phyloP scores from a whole-genome alignment of 2,888 invertebrate genomes.

The Troilus luridus region DNA sequence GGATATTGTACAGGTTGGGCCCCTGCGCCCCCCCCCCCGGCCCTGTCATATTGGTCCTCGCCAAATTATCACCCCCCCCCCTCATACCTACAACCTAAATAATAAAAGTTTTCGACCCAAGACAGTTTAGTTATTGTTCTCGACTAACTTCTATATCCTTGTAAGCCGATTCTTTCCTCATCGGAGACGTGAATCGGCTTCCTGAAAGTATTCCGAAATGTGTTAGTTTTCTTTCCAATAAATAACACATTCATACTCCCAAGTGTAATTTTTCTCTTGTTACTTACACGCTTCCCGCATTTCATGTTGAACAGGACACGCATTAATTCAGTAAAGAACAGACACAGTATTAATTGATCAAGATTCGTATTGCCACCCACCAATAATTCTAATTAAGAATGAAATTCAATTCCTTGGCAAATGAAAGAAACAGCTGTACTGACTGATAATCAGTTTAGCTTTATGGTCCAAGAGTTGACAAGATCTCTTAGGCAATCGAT shows the following conservation, averaged over 20 bases:
- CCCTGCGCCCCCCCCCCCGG: not conserved
- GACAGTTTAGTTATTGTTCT: constrained; percentile 49
- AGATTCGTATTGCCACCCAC: too few relatives aligned
- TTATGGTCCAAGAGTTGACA: too few relatives aligned
- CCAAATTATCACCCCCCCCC: constrained; percentile 25
- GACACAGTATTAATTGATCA: too few relatives aligned
- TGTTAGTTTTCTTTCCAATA: not conserved
- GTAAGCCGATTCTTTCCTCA: not conserved
- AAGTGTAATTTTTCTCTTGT: not conserved
- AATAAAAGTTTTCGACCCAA: constrained; percentile 49
- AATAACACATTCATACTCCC: not conserved
- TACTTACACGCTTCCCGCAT: too few relatives aligned
- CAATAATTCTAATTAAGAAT: too few relatives aligned
- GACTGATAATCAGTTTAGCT: too few relatives aligned
- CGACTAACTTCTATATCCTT: constrained; percentile 42
- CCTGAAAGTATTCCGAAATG: not conserved
- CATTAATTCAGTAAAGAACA: too few relatives aligned
- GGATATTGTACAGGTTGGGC: not conserved
- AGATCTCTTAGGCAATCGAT: too few relatives aligned
- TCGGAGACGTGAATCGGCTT: not conserved
- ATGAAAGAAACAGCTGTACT: too few relatives aligned
- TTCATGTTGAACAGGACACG: too few relatives aligned
- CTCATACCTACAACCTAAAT: constrained; percentile 2
- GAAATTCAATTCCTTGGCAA: too few relatives aligned
- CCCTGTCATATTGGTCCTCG: constrained; percentile 49